Conservation (phyloP, 2,797 vertebrate species). For the Toxotes lorentzi region DNA sequence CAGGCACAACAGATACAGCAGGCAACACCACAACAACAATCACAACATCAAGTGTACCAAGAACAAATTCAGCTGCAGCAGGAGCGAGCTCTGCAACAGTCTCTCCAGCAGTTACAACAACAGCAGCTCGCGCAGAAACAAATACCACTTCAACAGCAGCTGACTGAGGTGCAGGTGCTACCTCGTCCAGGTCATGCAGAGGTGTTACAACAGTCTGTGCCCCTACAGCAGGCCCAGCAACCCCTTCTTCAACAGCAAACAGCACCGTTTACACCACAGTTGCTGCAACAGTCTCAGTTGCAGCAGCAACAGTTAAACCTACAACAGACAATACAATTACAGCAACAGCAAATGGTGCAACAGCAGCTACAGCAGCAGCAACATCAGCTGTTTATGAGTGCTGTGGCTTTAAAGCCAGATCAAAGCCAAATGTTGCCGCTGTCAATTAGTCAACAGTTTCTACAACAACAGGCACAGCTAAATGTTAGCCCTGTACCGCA, state of each 20-base stretch:
- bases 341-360: slow-evolving; percentile 70
- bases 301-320: slow-evolving; percentile 71
- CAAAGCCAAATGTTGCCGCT: slow-evolving; percentile 64
- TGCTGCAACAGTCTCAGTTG: slow-evolving; percentile 67
- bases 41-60: slow-evolving; percentile 69
- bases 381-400: slow-evolving; percentile 63
- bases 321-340: slow-evolving; percentile 69
- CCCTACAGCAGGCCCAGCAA: slow-evolving; percentile 68
- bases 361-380: slow-evolving; percentile 72
- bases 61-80: slow-evolving; percentile 72
- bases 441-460: slow-evolving; percentile 72
- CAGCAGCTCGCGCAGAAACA: slow-evolving; percentile 70
- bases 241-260: slow-evolving; percentile 65
- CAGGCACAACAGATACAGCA: slow-evolving; percentile 62
- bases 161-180: slow-evolving; percentile 56
- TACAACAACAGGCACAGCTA: slow-evolving; percentile 72
- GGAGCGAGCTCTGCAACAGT: slow-evolving; percentile 66
- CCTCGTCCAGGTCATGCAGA: slow-evolving; percentile 56
- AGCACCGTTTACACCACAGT: slow-evolving; percentile 56
- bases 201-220: slow-evolving; percentile 58
- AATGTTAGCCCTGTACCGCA: slow-evolving; percentile 55
- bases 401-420: slow-evolving; percentile 61
- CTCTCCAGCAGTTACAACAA: slow-evolving; percentile 71
- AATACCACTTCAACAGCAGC: slow-evolving; percentile 60
- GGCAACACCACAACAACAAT: slow-evolving; percentile 40